Percentiles rank a stretch among this genome's conserved stretches.
These are phyloP conservation scores for Hippocampus mohnikei DNA, from an alignment of 2,113 vertebrate genomes.

Conservation along the genomic window DNA sequence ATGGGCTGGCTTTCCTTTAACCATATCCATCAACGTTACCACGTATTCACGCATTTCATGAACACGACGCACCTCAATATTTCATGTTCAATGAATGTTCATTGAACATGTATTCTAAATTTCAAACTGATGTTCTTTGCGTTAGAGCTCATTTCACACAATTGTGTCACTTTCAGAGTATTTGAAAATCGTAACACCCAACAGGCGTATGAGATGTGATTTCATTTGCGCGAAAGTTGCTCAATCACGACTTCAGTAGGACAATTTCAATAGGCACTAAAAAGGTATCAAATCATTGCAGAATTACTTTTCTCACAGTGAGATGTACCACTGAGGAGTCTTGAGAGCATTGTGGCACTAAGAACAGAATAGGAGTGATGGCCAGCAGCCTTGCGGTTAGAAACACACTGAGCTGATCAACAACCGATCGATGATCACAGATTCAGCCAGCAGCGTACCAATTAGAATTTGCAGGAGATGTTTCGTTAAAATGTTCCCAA, in stretches of 20 bases:
- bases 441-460: not conserved
- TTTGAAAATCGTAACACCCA: conserved; percentile 22
- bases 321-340: conserved; percentile 14
- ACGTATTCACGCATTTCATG: not conserved
- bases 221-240: conserved; percentile 31
- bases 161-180: conserved; percentile 4
- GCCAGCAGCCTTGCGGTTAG: not conserved
- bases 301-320: conserved; percentile 14
- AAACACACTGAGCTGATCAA: not conserved
- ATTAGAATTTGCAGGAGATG: not conserved
- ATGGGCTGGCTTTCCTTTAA: conserved; percentile 14
- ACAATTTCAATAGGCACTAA: conserved; percentile 16
- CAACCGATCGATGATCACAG: not conserved
- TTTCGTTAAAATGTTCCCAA: not conserved
- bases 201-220: conserved; percentile 31
- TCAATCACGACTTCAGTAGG: conserved; percentile 28
- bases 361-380: not conserved
- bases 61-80: not conserved
- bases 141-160: conserved; percentile 6
- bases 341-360: not conserved
- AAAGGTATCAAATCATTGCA: not conserved
- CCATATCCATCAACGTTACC: not conserved
- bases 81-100: not conserved
- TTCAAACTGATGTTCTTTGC: not conserved
- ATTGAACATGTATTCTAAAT: not conserved